Evolutionary conservation across 2,113 vertebrate genomes (phyloP).

Genomic region (Conger conger): DNA sequence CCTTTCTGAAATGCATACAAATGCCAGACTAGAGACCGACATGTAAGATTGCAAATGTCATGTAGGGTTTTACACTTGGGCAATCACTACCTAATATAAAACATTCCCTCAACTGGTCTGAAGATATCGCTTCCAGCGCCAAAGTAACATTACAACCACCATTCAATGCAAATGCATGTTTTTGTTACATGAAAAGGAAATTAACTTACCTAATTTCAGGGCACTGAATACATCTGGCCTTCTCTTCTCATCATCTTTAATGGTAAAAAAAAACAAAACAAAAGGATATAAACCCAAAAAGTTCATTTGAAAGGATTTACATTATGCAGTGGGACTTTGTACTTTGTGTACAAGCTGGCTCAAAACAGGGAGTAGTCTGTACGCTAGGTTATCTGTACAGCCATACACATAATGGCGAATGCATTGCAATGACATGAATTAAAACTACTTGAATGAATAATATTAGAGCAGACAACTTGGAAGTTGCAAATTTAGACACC

Average conservation of each 20-base stretch:
- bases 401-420: background rate
- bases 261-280: constrained; percentile 31
- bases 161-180: background rate
- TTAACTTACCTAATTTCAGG: constrained; percentile 83
- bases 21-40: background rate
- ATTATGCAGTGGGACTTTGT: background rate
- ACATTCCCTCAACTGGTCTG: background rate
- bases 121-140: background rate
- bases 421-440: background rate
- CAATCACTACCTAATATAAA: background rate
- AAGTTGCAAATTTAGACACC: background rate
- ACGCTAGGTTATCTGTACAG: background rate
- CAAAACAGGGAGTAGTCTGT: no score
- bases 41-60: background rate
- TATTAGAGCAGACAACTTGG: background rate
- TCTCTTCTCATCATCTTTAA: constrained; percentile 85
- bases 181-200: background rate
- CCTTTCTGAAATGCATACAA: background rate
- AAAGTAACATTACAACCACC: background rate
- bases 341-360: background rate
- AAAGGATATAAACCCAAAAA: background rate
- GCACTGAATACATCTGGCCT: constrained; percentile 92
- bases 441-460: background rate
- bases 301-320: background rate
- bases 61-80: background rate